These are phyloP conservation scores for Spinus pinus DNA, from an alignment of 2,797 vertebrate species.

Conservation along the genomic window DNA sequence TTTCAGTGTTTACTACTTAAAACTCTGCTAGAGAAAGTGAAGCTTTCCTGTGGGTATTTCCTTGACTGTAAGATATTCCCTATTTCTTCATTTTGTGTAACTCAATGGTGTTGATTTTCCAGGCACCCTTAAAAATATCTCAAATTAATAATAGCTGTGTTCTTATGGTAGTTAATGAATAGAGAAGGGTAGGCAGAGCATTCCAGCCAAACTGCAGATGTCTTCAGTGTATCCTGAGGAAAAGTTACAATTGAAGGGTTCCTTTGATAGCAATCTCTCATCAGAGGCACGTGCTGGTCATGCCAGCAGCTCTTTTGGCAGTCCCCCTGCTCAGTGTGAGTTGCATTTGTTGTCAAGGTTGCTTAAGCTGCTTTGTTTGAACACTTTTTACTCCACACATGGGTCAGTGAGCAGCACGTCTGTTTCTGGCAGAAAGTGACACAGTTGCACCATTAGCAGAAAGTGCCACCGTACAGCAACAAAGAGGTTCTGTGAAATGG, in stretches of 20 bases:
- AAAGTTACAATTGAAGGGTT: neutral
- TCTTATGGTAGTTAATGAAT: neutral
- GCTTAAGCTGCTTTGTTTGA: neutral
- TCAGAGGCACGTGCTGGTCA: constrained; percentile 24
- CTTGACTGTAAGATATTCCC: neutral
- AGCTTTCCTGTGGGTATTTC: neutral
- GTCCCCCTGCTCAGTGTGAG: neutral
- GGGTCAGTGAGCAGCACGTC: neutral
- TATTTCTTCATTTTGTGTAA: neutral
- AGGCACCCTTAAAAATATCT: neutral
- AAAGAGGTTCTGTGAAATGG: neutral
- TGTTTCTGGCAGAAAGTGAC: neutral
- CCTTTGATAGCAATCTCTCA: neutral
- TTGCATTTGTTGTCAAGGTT: constrained; percentile 2
- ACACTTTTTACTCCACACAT: neutral
- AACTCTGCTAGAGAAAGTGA: neutral
- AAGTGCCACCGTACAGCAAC: neutral
- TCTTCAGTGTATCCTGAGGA: neutral
- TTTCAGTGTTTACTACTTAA: neutral
- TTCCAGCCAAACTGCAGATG: neutral
- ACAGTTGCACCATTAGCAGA: neutral
- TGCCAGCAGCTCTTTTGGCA: neutral
- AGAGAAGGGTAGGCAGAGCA: neutral
- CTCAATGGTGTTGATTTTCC: neutral
- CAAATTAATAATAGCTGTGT: neutral